phyloP scores from a whole-genome alignment of 2,797 vertebrate species.

The Chloroceryle inda region DNA sequence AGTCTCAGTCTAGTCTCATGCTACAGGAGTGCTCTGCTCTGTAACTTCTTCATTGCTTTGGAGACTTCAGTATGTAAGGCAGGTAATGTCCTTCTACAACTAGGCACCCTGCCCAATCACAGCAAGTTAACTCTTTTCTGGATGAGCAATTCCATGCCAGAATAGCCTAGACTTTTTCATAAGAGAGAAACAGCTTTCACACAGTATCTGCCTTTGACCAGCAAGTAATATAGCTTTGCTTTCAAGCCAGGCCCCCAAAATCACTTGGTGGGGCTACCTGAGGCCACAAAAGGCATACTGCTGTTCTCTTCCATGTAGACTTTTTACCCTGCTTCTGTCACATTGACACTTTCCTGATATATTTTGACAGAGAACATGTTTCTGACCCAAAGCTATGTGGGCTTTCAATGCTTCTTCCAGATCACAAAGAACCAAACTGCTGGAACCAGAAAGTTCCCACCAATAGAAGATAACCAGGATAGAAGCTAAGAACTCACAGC shows the following conservation, averaged over 20 bases:
- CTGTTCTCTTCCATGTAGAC: background rate
- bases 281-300: background rate
- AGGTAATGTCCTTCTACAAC: background rate
- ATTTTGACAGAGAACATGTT: background rate
- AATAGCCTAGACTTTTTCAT: background rate
- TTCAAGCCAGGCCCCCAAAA: background rate
- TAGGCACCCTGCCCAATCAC: background rate
- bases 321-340: background rate
- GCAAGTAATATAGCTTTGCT: background rate
- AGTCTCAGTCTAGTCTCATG: background rate
- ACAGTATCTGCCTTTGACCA: background rate
- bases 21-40: background rate
- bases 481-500: slow-evolving; percentile 13
- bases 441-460: background rate
- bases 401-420: background rate
- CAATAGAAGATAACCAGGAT: background rate
- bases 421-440: slow-evolving; percentile 2
- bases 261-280: background rate
- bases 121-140: background rate
- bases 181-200: background rate
- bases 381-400: background rate
- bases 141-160: background rate
- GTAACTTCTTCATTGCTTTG: background rate
- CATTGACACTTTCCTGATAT: background rate
- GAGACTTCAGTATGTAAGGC: background rate